Evolutionary conservation across 2,113 vertebrate species (phyloP).

Genomic region (Xenopus tropicalis): DNA sequence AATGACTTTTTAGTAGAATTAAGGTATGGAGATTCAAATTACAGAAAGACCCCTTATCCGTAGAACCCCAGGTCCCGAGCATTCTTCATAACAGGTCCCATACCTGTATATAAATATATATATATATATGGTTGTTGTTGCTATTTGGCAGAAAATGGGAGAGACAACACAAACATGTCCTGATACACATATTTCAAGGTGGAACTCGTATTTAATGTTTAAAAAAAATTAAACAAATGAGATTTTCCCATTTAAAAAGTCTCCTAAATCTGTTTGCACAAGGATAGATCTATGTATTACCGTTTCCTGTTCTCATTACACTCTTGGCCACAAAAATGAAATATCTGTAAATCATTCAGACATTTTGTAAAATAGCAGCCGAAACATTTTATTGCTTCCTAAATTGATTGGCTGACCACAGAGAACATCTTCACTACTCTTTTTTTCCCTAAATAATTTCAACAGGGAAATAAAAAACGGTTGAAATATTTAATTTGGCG

Average conservation of each 20-base stretch:
- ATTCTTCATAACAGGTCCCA: no score
- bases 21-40: no score
- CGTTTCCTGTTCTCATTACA: constrained; percentile 41
- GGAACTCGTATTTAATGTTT: not conserved
- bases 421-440: constrained; percentile 30
- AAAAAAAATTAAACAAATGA: not conserved
- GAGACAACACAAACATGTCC: not conserved
- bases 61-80: no score
- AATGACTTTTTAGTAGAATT: no score
- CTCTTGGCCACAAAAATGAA: constrained; percentile 34
- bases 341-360: constrained; percentile 36
- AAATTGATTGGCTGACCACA: constrained; percentile 41
- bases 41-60: no score
- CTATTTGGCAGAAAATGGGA: no score
- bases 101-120: no score
- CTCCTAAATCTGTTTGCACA: constrained; percentile 20
- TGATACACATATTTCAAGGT: not conserved
- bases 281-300: constrained; percentile 17
- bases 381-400: constrained; percentile 39
- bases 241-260: not conserved
- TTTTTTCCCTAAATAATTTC: constrained; percentile 38
- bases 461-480: not conserved
- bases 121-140: no score
- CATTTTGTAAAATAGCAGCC: constrained; percentile 39
- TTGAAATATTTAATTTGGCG: constrained; percentile 34